Evolutionary conservation across 2,888 invertebrate species (phyloP).

Genomic region (Brachypterus glaber): DNA sequence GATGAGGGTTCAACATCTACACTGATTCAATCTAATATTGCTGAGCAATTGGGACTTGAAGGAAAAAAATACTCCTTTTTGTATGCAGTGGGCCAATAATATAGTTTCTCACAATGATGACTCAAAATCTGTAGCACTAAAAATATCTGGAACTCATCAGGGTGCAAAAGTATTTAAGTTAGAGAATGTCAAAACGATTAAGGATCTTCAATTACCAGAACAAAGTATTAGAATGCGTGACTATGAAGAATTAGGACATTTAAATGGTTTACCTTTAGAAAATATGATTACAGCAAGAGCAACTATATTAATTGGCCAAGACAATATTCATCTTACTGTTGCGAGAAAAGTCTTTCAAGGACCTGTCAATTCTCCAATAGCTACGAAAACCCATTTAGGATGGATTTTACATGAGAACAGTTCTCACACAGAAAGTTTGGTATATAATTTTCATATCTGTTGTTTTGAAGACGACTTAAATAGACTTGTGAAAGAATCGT

Average conservation of each 20-base stretch:
- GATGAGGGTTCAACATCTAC: no score
- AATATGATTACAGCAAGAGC: slow-evolving; percentile 6
- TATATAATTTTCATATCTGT: slow-evolving; percentile 7
- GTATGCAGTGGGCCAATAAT: no score
- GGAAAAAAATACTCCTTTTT: no score
- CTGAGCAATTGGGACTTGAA: no score
- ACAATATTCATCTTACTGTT: slow-evolving; percentile 10
- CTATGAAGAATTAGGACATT: slow-evolving; percentile 8
- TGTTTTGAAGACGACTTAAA: no score
- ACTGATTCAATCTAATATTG: no score
- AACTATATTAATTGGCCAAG: no score
- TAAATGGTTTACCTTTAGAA: slow-evolving; percentile 7
- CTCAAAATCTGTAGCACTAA: slow-evolving; percentile 1
- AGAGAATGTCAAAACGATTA: slow-evolving; percentile 6
- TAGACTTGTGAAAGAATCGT: no score
- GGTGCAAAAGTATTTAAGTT: slow-evolving; percentile 6
- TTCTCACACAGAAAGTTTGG: no score
- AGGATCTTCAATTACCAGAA: slow-evolving; percentile 8
- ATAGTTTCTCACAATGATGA: no score
- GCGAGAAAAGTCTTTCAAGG: slow-evolving; percentile 12
- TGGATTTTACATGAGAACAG: slow-evolving; percentile 6
- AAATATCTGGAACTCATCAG: slow-evolving; percentile 7
- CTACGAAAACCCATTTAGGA: slow-evolving; percentile 9
- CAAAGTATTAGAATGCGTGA: slow-evolving; percentile 3
- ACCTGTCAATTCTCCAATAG: slow-evolving; percentile 7